Conservation (phyloP, 2,797 vertebrate species). For the Rousettus madagascariensis region DNA sequence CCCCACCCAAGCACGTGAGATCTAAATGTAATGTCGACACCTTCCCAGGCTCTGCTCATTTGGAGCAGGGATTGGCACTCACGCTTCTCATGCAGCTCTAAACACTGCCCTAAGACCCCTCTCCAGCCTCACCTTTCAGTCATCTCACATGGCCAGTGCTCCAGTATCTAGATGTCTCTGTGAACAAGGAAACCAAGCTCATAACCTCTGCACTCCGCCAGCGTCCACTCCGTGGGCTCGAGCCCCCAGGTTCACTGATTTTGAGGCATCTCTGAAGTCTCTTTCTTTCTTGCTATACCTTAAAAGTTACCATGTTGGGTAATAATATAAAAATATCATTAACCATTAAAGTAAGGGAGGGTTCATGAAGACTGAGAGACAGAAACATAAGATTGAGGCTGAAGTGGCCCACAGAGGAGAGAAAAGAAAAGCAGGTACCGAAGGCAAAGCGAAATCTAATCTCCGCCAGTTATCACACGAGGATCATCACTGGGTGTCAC, state of each 20-base stretch:
- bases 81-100: neutral
- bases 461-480: neutral
- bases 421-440: neutral
- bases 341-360: neutral
- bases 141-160: neutral
- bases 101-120: neutral
- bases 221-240: fast-evolving
- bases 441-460: neutral
- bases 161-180: neutral
- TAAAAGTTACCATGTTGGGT: neutral
- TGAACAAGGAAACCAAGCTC: neutral
- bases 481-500: neutral
- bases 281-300: neutral
- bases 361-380: neutral
- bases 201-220: fast-evolving
- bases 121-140: neutral
- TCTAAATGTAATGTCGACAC: neutral
- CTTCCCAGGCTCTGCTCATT: neutral
- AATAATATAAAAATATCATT: neutral
- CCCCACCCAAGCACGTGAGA: too few relatives aligned
- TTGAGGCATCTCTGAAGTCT: neutral
- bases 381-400: neutral
- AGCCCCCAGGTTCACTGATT: neutral
- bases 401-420: neutral
- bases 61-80: neutral